Conservation (phyloP, 2,113 vertebrate genomes). For the Corythaixoides concolor region DNA sequence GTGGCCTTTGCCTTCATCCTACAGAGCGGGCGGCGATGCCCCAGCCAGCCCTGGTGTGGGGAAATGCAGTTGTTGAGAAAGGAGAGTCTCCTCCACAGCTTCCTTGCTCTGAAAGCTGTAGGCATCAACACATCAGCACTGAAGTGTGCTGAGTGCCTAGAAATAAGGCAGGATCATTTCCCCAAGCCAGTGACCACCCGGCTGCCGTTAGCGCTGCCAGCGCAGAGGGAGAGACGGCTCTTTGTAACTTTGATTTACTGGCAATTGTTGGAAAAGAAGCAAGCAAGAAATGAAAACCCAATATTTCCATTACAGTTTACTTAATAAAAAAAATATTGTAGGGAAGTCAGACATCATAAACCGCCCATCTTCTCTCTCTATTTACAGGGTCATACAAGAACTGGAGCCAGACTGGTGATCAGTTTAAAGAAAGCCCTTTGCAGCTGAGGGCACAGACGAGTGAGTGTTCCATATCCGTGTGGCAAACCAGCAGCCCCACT, state of each 20-base stretch:
- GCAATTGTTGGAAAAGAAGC: conserved; percentile 58
- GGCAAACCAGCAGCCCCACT: background rate
- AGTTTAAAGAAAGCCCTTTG: conserved; percentile 12
- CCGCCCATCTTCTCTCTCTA: conserved; percentile 4
- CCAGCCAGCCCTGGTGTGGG: accelerated
- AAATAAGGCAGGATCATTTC: conserved; percentile 2
- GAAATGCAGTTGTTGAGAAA: accelerated
- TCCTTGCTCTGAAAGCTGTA: background rate
- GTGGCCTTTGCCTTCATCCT: background rate
- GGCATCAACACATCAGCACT: conserved; percentile 30
- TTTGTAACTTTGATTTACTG: conserved; percentile 68
- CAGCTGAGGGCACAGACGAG: background rate
- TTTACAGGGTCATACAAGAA: conserved; percentile 37
- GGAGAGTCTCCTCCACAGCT: background rate
- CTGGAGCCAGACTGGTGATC: conserved; percentile 10
- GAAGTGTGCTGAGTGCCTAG: conserved; percentile 32
- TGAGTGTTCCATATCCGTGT: background rate
- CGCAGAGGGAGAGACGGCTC: background rate
- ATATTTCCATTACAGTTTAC: conserved; percentile 58
- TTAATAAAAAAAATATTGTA: conserved; percentile 55
- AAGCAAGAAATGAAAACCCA: conserved; percentile 59
- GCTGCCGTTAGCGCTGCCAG: background rate
- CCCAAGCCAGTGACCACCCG: conserved; percentile 19
- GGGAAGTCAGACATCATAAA: conserved; percentile 51
- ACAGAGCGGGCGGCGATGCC: accelerated